Conservation (phyloP, 2,113 vertebrate genomes). For the Pterocles burchelli region DNA sequence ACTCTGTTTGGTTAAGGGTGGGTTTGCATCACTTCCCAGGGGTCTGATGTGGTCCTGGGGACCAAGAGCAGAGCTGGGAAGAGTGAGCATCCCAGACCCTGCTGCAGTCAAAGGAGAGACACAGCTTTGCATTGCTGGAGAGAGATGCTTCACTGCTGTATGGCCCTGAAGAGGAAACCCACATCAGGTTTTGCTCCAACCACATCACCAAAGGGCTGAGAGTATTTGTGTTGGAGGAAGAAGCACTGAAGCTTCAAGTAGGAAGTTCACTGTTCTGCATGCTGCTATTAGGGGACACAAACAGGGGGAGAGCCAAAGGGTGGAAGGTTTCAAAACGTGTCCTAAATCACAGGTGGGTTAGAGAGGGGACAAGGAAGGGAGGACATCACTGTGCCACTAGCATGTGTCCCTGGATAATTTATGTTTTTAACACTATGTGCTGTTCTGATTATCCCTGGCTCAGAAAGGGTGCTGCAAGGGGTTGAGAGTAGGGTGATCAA, state of each 20-base stretch:
- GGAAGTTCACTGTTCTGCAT: neutral
- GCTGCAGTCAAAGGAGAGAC: neutral
- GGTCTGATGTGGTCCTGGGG: neutral
- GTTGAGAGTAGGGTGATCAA: fast-evolving
- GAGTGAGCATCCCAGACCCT: neutral
- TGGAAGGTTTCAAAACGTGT: neutral
- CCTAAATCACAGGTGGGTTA: neutral
- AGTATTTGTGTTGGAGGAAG: neutral
- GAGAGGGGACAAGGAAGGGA: neutral
- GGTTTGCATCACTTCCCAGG: neutral
- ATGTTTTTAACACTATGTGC: neutral
- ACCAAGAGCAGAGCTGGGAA: neutral
- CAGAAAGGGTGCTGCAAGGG: neutral
- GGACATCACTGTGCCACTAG: neutral
- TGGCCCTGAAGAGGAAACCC: neutral
- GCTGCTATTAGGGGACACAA: neutral
- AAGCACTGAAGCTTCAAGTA: neutral
- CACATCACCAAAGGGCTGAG: neutral
- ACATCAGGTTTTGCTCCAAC: neutral
- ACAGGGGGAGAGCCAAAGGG: neutral
- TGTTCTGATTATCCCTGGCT: neutral
- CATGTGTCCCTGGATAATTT: neutral
- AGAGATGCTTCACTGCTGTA: neutral
- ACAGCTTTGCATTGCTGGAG: neutral
- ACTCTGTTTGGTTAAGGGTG: neutral